Evolutionary conservation across 1,140 invertebrate genomes (phyloP), one percentile per base, ranked within the genome.

Genomic region (Trigoniulus corallinus): DNA sequence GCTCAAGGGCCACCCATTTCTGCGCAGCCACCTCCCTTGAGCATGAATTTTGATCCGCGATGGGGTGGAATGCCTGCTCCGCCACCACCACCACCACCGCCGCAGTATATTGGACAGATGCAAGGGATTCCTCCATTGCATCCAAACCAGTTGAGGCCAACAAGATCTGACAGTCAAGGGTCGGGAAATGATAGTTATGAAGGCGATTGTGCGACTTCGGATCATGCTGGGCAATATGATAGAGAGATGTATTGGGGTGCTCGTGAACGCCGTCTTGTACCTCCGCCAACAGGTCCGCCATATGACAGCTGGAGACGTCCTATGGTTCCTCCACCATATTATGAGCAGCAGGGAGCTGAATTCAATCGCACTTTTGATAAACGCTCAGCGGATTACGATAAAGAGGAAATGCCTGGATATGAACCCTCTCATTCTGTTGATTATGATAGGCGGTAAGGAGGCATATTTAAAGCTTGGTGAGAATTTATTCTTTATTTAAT

Each of bases 151-250:
- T 52, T 62, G 43, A 29, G 57, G 26, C 50, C 62, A 23, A 56
- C 55, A 23, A 58, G 66, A 20, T 65, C 63, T 46, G 64, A 66
- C 50, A 67, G 65, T 57, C 64, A 65, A 58, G 64, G 64, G 2
- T 66, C 66, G 40, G 66, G 59, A 13, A 61, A 61, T 52, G 66
- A 67, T 13, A 64, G 61, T 53, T 63, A 62, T 50, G 59, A 62
- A 44, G 58, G 61, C 43, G 59, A 62, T 45, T 47, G 54, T 37
- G 51, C 62, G 42, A 55, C 57, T n/a, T 58, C 57, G 22, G 62
- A 64, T n/a, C 50, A 53, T 34, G 61, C 51, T 51, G 61, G 59
- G 44, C 53, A 12, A 34, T 53, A 51, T 42, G 52, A 53, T 1
- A 47, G 52, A 51, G 51, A 53, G 1, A 12, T 25, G 22, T 48